A percentile compares a stretch with the other conserved stretches of the same genome.
phyloP scores from a whole-genome alignment of 2,113 vertebrate genomes.

The Electrona antarctica region DNA sequence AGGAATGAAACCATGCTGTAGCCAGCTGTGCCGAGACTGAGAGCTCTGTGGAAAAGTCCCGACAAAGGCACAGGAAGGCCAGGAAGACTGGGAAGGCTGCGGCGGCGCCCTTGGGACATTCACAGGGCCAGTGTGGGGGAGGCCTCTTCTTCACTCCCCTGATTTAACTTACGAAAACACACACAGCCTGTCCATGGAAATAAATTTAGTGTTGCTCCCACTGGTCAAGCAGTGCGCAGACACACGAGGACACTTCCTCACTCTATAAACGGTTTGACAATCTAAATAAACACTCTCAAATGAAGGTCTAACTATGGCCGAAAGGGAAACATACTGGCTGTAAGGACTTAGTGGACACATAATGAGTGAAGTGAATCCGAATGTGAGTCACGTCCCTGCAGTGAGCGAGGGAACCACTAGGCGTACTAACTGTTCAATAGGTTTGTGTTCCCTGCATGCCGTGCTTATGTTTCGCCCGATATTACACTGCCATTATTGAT shows the following conservation, averaged over 20 bases:
- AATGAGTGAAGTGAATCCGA: conserved; percentile 32
- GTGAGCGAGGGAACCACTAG: not conserved
- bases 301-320: not conserved
- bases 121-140: conserved; percentile 43
- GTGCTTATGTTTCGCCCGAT: conserved; percentile 24
- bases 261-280: conserved; percentile 18
- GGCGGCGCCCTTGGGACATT: conserved; percentile 61
- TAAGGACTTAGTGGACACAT: conserved; percentile 34
- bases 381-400: conserved; percentile 16
- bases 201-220: conserved; percentile 44
- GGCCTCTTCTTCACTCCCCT: conserved; percentile 31
- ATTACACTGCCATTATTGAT: conserved; percentile 31
- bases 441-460: conserved; percentile 19
- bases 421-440: conserved; percentile 5
- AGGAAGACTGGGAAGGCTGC: conserved; percentile 58
- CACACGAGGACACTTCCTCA: conserved; percentile 3
- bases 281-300: conserved; percentile 9
- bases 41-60: conserved; percentile 64
- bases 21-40: conserved; percentile 46
- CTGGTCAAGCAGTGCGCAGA: conserved; percentile 26
- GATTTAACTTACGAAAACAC: conserved; percentile 58
- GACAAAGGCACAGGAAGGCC: conserved; percentile 68
- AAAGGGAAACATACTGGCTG: conserved; percentile 25
- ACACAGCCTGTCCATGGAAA: conserved; percentile 45
- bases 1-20: conserved; percentile 35